Base-by-base conservation (phyloP, 30 jellyfish, hydroid and myxozoan species). In the Catostylus mosaicus region DNA sequence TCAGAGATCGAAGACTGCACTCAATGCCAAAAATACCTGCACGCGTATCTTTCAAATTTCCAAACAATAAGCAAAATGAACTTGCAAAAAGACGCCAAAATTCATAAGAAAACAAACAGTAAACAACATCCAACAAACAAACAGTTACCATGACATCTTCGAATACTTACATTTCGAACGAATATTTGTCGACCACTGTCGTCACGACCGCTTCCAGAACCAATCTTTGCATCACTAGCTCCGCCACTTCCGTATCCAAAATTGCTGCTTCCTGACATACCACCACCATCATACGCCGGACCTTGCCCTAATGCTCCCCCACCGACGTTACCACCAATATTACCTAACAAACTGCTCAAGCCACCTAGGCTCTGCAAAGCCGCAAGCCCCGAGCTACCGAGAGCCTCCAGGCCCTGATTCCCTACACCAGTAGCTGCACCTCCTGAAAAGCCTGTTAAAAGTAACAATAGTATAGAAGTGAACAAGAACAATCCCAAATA, bases 121-220 rank as follows among this genome's bases (percentile, higher is more conserved):
- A 19, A 29, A 80, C 83, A 50, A 65, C 65, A 63, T 63, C 79
- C 35, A 54, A 27, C 54, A 78, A 22, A 73, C 75, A 30, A 30
- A 35, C 85, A 67, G 35, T 38, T 18, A 31, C 62, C 86, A 50
- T 63, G 27, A 19, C 86, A 46, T 33, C 86, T 54, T 20, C 75
- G 22, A 32, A 75, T 93, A 93, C 98, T 93, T 93, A 93, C 98
- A 66, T 93, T 93, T 70, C 98, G 88, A 3, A 93, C 96, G 87
- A 93, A 93, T 38, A 93, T 97, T 82, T 88, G 93, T 71, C 83
- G 68, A 67, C 87, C 90, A 34, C 88, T 75, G 77, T 66, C 84
- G 47, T 80, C 91, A 29, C 91, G 83, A 30, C 86, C 75, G 77
- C 85, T 62, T 33, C 96, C 88, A 52, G 91, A 67, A 27, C 91